These are phyloP conservation scores for Numenius phaeopus DNA, from an alignment of 2,797 vertebrate genomes.

Conservation along the genomic window DNA sequence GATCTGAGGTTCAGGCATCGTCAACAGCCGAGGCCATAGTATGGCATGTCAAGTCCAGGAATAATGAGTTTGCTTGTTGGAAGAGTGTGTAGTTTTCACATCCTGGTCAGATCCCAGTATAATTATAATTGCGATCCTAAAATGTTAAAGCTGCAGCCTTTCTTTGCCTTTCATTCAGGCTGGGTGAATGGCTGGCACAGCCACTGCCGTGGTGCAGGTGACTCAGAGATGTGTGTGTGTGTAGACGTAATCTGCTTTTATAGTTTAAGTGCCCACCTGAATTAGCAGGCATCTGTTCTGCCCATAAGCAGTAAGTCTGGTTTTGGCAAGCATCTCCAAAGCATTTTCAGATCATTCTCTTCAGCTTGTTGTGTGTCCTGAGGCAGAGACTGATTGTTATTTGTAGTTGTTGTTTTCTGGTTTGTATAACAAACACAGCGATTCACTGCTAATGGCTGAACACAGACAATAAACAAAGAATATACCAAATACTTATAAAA, in stretches of 20 bases:
- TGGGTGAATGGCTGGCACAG: not conserved
- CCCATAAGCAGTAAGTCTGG: not conserved
- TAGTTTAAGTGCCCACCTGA: not conserved
- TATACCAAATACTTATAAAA: not conserved
- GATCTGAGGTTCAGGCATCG: not conserved
- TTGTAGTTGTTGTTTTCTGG: slow-evolving; percentile 34
- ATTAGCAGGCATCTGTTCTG: slow-evolving; percentile 27
- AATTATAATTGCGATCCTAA: not conserved
- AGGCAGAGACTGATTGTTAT: slow-evolving; percentile 36
- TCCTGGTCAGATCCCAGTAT: not conserved
- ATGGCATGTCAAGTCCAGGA: not conserved
- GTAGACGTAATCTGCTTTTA: not conserved
- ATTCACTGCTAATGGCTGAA: slow-evolving; percentile 28
- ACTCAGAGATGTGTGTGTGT: not conserved
- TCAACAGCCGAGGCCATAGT: not conserved
- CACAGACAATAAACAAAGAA: not conserved
- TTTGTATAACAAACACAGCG: not conserved
- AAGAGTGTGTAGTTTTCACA: not conserved
- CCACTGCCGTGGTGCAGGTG: not conserved
- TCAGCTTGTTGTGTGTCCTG: not conserved
- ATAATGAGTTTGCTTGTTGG: not conserved
- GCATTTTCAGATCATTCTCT: not conserved
- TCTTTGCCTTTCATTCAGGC: not conserved
- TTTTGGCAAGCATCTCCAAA: slow-evolving; percentile 30
- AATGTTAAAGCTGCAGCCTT: not conserved